Base-by-base conservation (phyloP, 2,888 invertebrate genomes). In the Ormyrus thymus region DNA sequence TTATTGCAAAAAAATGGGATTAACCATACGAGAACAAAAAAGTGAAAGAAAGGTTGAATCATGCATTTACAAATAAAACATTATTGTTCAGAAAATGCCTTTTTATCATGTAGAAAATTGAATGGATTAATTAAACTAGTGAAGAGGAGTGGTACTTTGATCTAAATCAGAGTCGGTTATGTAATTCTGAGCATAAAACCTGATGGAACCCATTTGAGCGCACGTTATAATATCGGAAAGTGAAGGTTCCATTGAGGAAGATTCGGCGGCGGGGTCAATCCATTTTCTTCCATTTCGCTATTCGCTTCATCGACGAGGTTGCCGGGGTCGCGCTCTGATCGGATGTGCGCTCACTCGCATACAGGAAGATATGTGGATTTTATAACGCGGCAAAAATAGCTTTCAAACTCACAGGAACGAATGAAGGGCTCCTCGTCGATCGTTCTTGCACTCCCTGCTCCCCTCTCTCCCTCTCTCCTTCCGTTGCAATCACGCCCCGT, bases 361-460 rank as follows among this genome's bases (percentile, higher is more conserved):
- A 45, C 59, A 68, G 51, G 43, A 59, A 58, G 75, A 68, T 68
- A 75, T 50, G 59, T 6, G 15, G 61, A 75, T 75, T 75, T 75
- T 75, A 75, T 75, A 58, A 75, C 68, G 66, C 51, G 66, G 59
- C 75, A 68, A 51, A 75, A 75, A 75, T 75, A 66, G 73, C 65
- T 77, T 80, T 70, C 65, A 80, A 59, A 58, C 65, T 29, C 55
- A 48, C 68, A 70, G n/a, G 64, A 50, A 45, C 15, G 50, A 55
- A 50, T 50, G 45, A 75, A 71, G 74, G 59, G 70, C 74, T n/a
- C 7, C 43, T n/a, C 29, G 29, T 29, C 45, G 62, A n/a, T 45
- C 62, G 62, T n/a, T n/a, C 43, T 62, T 62, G 43, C 11, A n/a
- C 6, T 45, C 62, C 10, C 43, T 62, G n/a, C 62, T 46, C 62